Evolutionary conservation across 2,797 vertebrate genomes (phyloP).

Genomic region (Dermochelys coriacea): DNA sequence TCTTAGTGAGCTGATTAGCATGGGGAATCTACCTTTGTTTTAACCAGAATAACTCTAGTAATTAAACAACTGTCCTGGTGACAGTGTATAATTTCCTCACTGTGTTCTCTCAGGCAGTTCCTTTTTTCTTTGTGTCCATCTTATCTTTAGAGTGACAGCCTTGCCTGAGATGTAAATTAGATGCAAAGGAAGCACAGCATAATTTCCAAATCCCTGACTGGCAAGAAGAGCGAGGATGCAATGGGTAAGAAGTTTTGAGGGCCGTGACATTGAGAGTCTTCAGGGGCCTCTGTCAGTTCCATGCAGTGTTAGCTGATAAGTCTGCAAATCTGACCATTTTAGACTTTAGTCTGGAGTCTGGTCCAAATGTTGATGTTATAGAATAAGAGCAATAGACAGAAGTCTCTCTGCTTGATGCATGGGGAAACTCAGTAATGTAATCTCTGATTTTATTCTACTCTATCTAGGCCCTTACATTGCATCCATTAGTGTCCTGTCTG

Average conservation of each 20-base stretch:
- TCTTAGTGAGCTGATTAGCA: not conserved
- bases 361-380: not conserved
- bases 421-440: not conserved
- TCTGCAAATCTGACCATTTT: not conserved
- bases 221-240: constrained; percentile 3
- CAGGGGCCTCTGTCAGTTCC: constrained; percentile 9
- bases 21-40: not conserved
- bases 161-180: constrained; percentile 56
- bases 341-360: not conserved
- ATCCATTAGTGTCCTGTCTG: not conserved
- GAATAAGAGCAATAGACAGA: not conserved
- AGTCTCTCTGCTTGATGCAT: not conserved
- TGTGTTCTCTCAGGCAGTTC: not conserved
- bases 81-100: not conserved
- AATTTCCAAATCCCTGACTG: constrained; percentile 54
- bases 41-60: not conserved
- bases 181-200: constrained; percentile 36
- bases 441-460: not conserved
- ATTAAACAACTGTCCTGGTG: not conserved
- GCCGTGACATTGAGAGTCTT: not conserved
- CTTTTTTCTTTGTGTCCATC: not conserved
- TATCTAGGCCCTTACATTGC: not conserved
- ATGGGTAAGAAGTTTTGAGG: constrained; percentile 6
- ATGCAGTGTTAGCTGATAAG: not conserved
- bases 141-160: constrained; percentile 11